Evolutionary conservation across 1,140 invertebrate genomes (phyloP).

Genomic region (Magallana angulata): DNA sequence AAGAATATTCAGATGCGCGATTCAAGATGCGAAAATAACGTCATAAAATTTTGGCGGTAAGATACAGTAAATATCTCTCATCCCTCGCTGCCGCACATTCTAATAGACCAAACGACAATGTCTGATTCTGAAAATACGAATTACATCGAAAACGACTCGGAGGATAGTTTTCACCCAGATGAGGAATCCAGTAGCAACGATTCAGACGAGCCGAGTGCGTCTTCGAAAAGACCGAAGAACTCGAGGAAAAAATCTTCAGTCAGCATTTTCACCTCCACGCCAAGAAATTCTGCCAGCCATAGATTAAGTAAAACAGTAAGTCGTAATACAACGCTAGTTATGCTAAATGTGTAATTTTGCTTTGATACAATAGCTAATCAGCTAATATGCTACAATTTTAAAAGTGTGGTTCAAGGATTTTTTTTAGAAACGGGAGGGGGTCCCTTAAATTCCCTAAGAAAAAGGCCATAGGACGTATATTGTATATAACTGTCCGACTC

Average conservation of each 20-base stretch:
- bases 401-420: too few relatives aligned
- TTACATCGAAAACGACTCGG: not conserved
- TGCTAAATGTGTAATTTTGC: not conserved
- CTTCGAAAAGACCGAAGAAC: not conserved
- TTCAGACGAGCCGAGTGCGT: not conserved
- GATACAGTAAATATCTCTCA: not conserved
- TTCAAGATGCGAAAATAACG: slow-evolving; percentile 7
- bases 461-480: too few relatives aligned
- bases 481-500: too few relatives aligned
- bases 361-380: not conserved
- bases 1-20: not conserved
- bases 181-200: not conserved
- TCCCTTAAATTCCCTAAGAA: too few relatives aligned
- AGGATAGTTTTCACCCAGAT: not conserved
- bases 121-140: not conserved
- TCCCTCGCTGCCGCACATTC: not conserved
- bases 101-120: not conserved
- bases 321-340: not conserved
- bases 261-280: not conserved
- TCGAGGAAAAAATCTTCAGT: not conserved
- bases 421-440: too few relatives aligned
- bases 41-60: not conserved
- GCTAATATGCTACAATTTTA: not conserved
- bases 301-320: slow-evolving; percentile 1
- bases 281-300: not conserved